Conservation (phyloP, 2,797 vertebrate genomes). For the Coranthus polyacanthus region DNA sequence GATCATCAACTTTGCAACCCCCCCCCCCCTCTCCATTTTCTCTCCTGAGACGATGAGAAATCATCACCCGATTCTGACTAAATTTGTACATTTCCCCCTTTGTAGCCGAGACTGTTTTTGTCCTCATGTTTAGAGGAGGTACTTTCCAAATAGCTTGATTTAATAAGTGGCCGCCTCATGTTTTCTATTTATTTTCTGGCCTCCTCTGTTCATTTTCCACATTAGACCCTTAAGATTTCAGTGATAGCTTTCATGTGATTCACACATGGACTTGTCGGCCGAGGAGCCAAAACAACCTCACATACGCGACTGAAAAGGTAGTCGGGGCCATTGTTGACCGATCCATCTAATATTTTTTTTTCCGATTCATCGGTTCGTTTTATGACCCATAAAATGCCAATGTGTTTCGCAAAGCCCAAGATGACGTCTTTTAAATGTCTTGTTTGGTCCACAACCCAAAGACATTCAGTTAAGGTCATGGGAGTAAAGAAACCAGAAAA, state of each 20-base stretch:
- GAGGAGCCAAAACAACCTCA: fast-evolving
- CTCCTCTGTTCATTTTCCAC: slow-evolving; percentile 11
- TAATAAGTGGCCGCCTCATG: slow-evolving; percentile 54
- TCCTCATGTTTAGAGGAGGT: background rate
- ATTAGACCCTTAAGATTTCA: slow-evolving; percentile 3
- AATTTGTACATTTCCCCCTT: background rate
- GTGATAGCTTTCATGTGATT: slow-evolving; percentile 70
- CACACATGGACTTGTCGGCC: slow-evolving; percentile 12
- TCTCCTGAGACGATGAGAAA: slow-evolving; percentile 15
- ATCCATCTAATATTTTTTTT: no score
- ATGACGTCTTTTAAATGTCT: no score
- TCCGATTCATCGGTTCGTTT: no score
- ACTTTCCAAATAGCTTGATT: slow-evolving; percentile 51
- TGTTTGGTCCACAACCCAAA: no score
- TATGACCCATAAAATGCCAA: no score
- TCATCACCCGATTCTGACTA: background rate
- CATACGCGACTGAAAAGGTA: background rate
- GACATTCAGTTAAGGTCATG: no score
- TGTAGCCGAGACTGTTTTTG: background rate
- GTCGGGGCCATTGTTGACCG: background rate
- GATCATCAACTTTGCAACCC: slow-evolving; percentile 78
- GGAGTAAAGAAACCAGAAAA: no score
- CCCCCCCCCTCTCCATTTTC: slow-evolving; percentile 57
- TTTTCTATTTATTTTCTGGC: slow-evolving; percentile 38
- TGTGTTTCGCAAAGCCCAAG: no score